A percentile compares a stretch with the other conserved stretches of the same genome.
phyloP scores from a whole-genome alignment of 2,888 invertebrate species.

The Drosophila nr. perissopoda region DNA sequence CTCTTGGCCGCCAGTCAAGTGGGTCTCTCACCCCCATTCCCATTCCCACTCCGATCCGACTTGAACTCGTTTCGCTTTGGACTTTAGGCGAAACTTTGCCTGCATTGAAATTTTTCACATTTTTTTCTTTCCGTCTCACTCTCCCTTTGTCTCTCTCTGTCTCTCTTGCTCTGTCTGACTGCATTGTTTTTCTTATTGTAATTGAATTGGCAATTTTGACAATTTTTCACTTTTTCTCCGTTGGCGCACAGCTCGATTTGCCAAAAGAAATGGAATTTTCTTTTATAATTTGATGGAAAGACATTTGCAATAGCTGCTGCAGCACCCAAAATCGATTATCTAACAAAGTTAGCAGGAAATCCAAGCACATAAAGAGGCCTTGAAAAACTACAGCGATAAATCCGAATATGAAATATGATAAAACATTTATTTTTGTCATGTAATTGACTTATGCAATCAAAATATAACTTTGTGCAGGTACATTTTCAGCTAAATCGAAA shows the following conservation, averaged over 20 bases:
- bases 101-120: conserved; percentile 57
- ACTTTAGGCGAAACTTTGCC: conserved; percentile 31
- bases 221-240: conserved; percentile 63
- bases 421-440: background rate
- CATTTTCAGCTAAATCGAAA: background rate
- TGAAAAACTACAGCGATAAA: conserved; percentile 12
- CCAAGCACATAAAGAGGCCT: conserved; percentile 13
- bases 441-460: too few relatives aligned
- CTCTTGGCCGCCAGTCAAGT: conserved; percentile 52
- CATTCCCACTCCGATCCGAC: conserved; percentile 13
- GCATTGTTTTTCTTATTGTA: conserved; percentile 34
- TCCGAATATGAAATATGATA: background rate
- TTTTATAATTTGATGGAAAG: conserved; percentile 23
- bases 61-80: conserved; percentile 34
- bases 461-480: too few relatives aligned
- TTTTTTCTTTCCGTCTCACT: conserved; percentile 24
- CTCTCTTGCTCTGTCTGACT: conserved; percentile 15
- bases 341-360: conserved; percentile 1
- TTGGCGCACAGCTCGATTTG: conserved; percentile 14
- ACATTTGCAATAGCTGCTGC: conserved; percentile 25
- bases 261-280: conserved; percentile 45
- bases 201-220: conserved; percentile 71
- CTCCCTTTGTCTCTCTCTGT: background rate
- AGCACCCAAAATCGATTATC: conserved; percentile 33
- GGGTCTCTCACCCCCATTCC: conserved; percentile 8